Evolutionary conservation across 2,888 invertebrate genomes (phyloP), one percentile per base, ranked within the genome.

Genomic region (Bombyx huttoni): DNA sequence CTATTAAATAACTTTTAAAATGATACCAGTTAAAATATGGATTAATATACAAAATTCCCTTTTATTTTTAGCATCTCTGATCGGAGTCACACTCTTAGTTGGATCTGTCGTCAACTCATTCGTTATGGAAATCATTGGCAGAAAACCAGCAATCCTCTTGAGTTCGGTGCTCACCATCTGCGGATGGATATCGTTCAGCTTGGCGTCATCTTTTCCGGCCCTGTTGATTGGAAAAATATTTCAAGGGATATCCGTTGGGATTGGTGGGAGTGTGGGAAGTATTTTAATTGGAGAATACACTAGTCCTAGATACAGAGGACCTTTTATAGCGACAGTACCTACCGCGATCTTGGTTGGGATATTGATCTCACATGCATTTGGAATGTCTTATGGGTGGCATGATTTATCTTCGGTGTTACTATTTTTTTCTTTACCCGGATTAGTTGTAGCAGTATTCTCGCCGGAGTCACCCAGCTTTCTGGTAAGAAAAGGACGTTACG

Each of bases 271-370:
- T 12, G 40, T 86, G 3, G 75, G 75, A 1, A 77, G 89, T 0
- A 82, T 90, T 6, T 78, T 89, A 51, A 81, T 89, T 7, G 88
- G 88, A 48, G 91, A 91, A 69, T 89, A 82, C 40, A 80, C 86
- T 0, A 86, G 89, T 51, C 92, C 40, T 12, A 40, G 12, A 40
- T 40, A 10, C 7, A 40, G 40, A 40, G 40, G 40, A 40, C 40
- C 40, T 12, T 40, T 40, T 40, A 40, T 40, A 10, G 40, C 40
- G 1, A 7, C 40, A 40, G 12, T 12, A 40, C 40, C 40, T 8
- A 12, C 40, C 12, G 8, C 12, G 8, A 8, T 40, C 12, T 40
- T 40, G 12, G 9, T 40, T 10, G 40, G 40, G 40, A 40, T 40
- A 10, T 40, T 40, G 12, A 40, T 40, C 7, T 40, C 40, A 40